phyloP scores from a whole-genome alignment of 2,113 vertebrate genomes.

The Ardeotis arabs region DNA sequence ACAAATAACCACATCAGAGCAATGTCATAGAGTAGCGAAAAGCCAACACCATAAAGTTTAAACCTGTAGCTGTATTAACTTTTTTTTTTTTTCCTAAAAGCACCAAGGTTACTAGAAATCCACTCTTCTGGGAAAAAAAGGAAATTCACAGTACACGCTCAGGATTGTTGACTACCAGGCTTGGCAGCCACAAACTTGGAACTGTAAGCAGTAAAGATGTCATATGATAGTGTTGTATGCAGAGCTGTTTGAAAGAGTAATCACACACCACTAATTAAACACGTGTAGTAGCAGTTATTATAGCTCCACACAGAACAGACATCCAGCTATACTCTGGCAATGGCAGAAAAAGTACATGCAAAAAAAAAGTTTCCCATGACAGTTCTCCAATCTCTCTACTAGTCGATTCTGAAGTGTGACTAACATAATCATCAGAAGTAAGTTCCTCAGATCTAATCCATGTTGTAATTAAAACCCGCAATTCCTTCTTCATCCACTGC shows the following conservation, averaged over 20 bases:
- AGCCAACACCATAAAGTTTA: background rate
- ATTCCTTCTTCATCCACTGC: background rate
- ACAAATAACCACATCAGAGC: background rate
- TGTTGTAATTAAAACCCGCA: background rate
- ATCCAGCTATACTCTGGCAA: background rate
- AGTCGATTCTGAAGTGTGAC: background rate
- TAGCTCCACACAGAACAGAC: background rate
- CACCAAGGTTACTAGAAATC: background rate
- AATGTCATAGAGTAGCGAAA: background rate
- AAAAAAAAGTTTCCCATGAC: background rate
- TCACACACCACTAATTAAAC: background rate
- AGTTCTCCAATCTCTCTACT: background rate
- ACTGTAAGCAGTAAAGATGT: background rate
- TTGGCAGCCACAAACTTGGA: background rate
- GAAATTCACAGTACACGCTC: background rate
- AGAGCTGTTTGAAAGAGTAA: background rate
- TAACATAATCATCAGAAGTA: fast-evolving
- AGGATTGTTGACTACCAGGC: background rate
- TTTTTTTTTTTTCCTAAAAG: background rate
- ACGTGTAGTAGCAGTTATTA: background rate
- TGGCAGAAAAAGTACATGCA: background rate
- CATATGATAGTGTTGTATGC: fast-evolving
- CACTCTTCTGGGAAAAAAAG: background rate
- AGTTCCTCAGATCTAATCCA: background rate
- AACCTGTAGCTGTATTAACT: too few relatives aligned